Evolutionary conservation across 2,113 vertebrate genomes (phyloP).

Genomic region (Dasyurus viverrinus): DNA sequence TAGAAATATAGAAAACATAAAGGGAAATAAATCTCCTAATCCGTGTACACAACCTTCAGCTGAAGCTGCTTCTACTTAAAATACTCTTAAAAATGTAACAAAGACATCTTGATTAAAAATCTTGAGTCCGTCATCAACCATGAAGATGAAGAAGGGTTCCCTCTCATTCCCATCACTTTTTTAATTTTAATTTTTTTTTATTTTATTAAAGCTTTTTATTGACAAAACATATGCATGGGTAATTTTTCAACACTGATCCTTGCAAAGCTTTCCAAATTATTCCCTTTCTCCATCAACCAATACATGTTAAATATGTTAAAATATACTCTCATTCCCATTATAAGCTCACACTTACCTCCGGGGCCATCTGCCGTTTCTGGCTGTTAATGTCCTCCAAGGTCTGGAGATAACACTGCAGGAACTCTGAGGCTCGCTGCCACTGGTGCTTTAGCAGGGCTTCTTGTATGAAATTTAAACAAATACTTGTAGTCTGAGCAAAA

Average conservation of each 20-base stretch:
- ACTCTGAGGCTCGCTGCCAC: conserved; percentile 90
- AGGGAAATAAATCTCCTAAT: neutral
- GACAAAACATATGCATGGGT: no score
- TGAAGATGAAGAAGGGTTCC: neutral
- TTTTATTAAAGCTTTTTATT: no score
- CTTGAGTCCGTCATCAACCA: neutral
- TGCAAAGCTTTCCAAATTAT: no score
- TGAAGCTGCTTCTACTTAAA: neutral
- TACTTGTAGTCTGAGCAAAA: conserved; percentile 84
- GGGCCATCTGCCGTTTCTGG: conserved; percentile 1
- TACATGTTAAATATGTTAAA: no score
- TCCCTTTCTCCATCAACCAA: no score
- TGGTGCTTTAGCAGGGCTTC: conserved; percentile 90
- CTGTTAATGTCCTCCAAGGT: conserved; percentile 83
- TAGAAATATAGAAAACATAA: neutral
- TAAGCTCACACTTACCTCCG: conserved; percentile 83
- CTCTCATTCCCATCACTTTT: no score
- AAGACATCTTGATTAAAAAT: neutral
- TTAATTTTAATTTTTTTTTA: no score
- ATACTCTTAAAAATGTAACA: neutral
- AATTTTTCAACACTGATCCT: no score
- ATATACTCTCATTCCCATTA: neutral
- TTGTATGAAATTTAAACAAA: conserved; percentile 87
- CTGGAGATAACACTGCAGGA: conserved; percentile 88
- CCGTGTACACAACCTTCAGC: neutral